Evolutionary conservation across 2,113 vertebrate species (phyloP).

Genomic region (Antechinus stuartii): DNA sequence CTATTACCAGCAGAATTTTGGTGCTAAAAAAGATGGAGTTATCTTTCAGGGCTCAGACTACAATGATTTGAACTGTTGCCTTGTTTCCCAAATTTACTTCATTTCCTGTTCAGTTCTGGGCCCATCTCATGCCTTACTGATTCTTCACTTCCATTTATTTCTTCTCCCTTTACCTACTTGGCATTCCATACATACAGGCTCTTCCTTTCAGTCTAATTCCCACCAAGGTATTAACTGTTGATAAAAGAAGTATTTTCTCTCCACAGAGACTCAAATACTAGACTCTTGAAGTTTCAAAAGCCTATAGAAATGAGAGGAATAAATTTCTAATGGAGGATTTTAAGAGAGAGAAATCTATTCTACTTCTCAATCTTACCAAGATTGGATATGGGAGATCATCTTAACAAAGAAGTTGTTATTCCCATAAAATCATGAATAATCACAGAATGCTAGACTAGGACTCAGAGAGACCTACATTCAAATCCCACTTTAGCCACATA

Average conservation of each 20-base stretch:
- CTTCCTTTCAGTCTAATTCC: not conserved
- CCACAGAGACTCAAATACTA: not conserved
- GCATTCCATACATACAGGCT: not conserved
- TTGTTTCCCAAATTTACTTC: not conserved
- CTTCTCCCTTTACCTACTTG: not conserved
- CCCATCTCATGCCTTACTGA: not conserved
- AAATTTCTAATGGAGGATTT: not conserved
- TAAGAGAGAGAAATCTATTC: not conserved
- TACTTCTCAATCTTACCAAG: not conserved
- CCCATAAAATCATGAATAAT: not conserved
- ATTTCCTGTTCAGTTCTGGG: not conserved
- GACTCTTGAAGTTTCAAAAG: not conserved
- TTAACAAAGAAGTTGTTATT: not conserved
- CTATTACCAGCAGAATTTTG: not conserved
- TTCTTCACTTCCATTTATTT: not conserved
- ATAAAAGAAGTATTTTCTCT: not conserved
- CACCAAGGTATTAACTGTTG: not conserved
- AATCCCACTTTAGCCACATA: not conserved
- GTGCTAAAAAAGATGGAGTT: not conserved
- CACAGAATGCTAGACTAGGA: not conserved
- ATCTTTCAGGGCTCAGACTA: not conserved
- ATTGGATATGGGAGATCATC: not conserved
- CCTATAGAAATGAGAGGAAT: not conserved
- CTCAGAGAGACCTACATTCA: not conserved
- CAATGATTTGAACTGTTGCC: not conserved